Conservation (phyloP, 2,888 invertebrate genomes). For the Xiphydria camelus region DNA sequence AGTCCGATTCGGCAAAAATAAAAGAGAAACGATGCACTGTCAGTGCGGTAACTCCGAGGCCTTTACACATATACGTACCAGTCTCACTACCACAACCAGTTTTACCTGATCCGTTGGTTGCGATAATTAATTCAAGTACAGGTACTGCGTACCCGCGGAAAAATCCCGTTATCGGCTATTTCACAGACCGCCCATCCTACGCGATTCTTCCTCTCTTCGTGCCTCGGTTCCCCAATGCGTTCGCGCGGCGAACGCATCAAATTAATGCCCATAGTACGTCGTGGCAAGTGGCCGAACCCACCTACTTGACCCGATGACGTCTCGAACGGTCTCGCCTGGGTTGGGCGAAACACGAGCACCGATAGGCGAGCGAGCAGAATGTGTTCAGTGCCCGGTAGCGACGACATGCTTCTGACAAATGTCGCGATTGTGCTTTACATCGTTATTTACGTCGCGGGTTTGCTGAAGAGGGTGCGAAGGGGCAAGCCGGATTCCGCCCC, state of each 20-base stretch:
- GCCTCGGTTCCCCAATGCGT: conserved; percentile 23
- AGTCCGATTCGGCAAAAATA: too few species aligned
- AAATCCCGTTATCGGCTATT: too few species aligned
- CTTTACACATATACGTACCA: too few species aligned
- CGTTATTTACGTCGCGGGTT: conserved; percentile 19
- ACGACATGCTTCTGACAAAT: conserved; percentile 22
- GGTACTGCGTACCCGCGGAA: too few species aligned
- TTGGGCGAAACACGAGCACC: not conserved
- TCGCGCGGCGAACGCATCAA: conserved; percentile 30
- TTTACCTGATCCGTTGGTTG: too few species aligned
- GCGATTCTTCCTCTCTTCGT: conserved; percentile 14
- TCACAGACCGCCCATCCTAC: too few species aligned
- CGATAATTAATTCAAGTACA: too few species aligned
- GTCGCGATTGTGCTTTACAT: conserved; percentile 21
- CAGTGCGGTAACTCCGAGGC: too few species aligned
- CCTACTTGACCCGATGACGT: conserved; percentile 23
- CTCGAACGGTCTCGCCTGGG: not conserved
- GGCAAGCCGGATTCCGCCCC: too few species aligned
- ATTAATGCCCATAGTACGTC: conserved; percentile 31
- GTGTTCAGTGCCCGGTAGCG: conserved; percentile 13
- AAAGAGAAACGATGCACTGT: too few species aligned
- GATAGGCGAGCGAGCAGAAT: not conserved
- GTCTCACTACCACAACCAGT: too few species aligned
- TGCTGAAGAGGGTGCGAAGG: conserved; percentile 6
- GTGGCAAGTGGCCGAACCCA: conserved; percentile 18